Percentiles rank a stretch among this genome's conserved stretches.
phyloP scores from a whole-genome alignment of 2,888 invertebrate genomes.

The Idaea aversata region DNA sequence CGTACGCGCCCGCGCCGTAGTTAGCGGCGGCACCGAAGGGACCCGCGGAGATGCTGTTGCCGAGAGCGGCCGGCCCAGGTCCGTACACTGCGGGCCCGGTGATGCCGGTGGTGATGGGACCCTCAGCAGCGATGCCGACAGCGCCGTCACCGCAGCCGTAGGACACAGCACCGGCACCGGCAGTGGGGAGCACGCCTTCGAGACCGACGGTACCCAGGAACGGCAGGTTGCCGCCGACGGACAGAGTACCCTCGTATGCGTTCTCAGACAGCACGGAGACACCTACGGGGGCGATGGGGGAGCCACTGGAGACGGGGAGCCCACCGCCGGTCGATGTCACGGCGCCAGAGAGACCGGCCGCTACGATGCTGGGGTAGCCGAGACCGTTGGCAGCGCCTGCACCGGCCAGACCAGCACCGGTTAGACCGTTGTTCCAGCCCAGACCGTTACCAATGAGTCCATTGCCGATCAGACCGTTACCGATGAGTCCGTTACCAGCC shows the following conservation, averaged over 20 bases:
- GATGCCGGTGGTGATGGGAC: constrained; percentile 7
- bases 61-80: constrained; percentile 4
- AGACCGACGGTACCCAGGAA: constrained; percentile 44
- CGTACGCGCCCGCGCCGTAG: constrained; percentile 7
- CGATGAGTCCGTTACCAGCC: neutral
- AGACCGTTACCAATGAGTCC: constrained; percentile 1
- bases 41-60: constrained; percentile 7
- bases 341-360: constrained; percentile 9
- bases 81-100: constrained; percentile 2
- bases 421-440: constrained; percentile 6
- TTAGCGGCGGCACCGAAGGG: constrained; percentile 8
- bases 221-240: constrained; percentile 41
- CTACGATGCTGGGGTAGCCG: constrained; percentile 12
- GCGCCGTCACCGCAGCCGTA: constrained; percentile 41
- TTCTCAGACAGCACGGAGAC: constrained; percentile 46
- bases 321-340: constrained; percentile 22
- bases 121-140: constrained; percentile 21
- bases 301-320: constrained; percentile 34
- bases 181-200: constrained; percentile 39
- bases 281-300: constrained; percentile 41
- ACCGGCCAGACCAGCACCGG: constrained; percentile 8
- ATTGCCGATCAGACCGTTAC: neutral
- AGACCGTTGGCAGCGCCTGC: constrained; percentile 8
- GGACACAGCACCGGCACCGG: constrained; percentile 35
- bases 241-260: constrained; percentile 39